Base-by-base conservation (phyloP, 2,888 invertebrate species). In the Listrodromus nycthemerus region DNA sequence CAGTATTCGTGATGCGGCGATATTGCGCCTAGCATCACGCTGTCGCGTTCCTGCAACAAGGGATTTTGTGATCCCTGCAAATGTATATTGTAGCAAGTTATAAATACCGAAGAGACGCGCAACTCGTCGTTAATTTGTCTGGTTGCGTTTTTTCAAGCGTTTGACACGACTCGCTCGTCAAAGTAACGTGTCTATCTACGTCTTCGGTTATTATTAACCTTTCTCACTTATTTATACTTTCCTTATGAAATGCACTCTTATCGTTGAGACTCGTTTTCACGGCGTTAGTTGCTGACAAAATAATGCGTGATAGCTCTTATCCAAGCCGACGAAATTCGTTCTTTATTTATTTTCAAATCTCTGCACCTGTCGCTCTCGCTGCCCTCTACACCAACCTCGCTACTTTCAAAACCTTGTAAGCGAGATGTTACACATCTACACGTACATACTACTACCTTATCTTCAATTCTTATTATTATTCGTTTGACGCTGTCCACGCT, bases 1-100 rank as follows among this genome's bases (percentile, higher is more conserved):
- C 95, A 96, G 91, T 96, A 96, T 76, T 97, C 97, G 89, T 97
- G 97, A 92, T 97, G 97, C 0, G 97, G 97, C 0, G 97, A 97
- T 88, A 97, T 97, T 90, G 96, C 97, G 6, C 97, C 97, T 13
- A 97, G 94, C 96, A 97, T 97, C 27, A 96, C 96, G 0, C 97
- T 97, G 92, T 96, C 97, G 37, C 96, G 95, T 92, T 97, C 97
- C 95, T 97, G 93, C 70, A 94, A 94, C 90, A 92, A 90, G 91
- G 92, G 92, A 92, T 92, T 92, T 86, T 86, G 91, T 89, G 89
- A 92, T 92, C 92, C 92, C 92, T 93, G 92, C 87, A 91, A 88
- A 90, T 90, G 88, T 89, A 89, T 88, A 91, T 91, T 91, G 88
- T 91, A 92, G 89, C 83, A 74, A 88, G 82, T 89, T 88, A 85